Evolutionary conservation across 2,888 invertebrate species (phyloP).

Genomic region (Lacanobia oleracea): DNA sequence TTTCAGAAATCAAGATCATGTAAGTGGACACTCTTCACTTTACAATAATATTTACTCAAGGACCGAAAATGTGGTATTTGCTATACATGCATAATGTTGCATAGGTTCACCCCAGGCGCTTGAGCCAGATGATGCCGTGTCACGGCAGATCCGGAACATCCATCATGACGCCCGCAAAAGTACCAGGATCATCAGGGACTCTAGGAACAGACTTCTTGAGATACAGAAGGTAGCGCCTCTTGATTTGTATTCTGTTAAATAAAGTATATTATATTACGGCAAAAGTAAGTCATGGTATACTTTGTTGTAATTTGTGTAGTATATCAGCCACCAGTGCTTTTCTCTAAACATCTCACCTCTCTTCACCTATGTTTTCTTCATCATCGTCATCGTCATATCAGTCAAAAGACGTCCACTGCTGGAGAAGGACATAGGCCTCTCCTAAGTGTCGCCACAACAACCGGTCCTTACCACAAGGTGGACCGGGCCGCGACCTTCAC

Average conservation of each 20-base stretch:
- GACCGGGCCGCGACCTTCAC: too few species aligned
- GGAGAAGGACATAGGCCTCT: too few species aligned
- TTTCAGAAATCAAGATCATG: conserved; percentile 75
- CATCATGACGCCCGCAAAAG: conserved; percentile 82
- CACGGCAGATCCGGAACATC: conserved; percentile 80
- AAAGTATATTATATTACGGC: neutral
- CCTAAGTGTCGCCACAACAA: too few species aligned
- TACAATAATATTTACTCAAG: neutral
- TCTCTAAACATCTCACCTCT: too few species aligned
- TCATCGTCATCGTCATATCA: too few species aligned
- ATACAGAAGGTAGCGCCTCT: conserved; percentile 74
- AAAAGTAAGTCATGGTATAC: too few species aligned
- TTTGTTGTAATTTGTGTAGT: neutral
- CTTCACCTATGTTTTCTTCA: too few species aligned
- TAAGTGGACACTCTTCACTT: conserved; percentile 63
- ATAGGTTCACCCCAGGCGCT: conserved; percentile 56
- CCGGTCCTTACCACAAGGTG: too few species aligned
- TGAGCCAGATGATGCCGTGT: conserved; percentile 72
- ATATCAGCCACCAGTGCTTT: neutral
- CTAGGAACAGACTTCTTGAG: conserved; percentile 79
- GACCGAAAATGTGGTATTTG: neutral
- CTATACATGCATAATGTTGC: neutral
- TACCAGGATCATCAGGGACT: conserved; percentile 80
- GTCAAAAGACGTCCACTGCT: too few species aligned
- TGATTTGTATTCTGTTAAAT: neutral